Conservation (phyloP, 2,113 vertebrate species). For the Chaenocephalus aceratus region DNA sequence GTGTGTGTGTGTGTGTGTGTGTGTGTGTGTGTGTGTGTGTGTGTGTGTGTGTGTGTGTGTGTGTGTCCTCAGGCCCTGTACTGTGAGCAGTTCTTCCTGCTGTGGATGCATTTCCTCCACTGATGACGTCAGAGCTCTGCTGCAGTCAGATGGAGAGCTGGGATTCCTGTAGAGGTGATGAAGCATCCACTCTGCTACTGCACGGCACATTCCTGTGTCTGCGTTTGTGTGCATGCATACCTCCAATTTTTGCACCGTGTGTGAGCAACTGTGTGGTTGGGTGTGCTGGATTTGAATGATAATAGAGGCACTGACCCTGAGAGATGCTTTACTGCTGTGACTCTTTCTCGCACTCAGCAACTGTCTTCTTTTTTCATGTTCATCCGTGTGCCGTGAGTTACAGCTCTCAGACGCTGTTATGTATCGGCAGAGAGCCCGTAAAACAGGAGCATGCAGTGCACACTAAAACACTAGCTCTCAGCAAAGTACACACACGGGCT, state of each 20-base stretch:
- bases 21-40: constrained; percentile 18
- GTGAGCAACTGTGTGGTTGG: background rate
- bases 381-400: constrained; percentile 61
- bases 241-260: background rate
- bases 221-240: background rate
- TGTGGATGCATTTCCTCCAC: constrained; percentile 63
- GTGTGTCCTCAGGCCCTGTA: constrained; percentile 38
- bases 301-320: constrained; percentile 74
- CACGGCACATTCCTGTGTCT: constrained; percentile 43
- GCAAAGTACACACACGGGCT: constrained; percentile 5
- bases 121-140: constrained; percentile 62
- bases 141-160: constrained; percentile 54
- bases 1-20: background rate
- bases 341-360: constrained; percentile 55
- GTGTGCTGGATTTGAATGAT: constrained; percentile 70
- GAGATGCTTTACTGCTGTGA: constrained; percentile 64
- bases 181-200: constrained; percentile 41
- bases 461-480: constrained; percentile 40
- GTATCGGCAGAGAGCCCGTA: constrained; percentile 45
- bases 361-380: constrained; percentile 56
- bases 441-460: constrained; percentile 47
- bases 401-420: constrained; percentile 47
- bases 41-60: constrained; percentile 12
- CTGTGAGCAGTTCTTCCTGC: constrained; percentile 52
- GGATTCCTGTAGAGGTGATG: constrained; percentile 59